A percentile compares a stretch with the other conserved stretches of the same genome.
phyloP scores from a whole-genome alignment of 2,888 invertebrate genomes.

The Neelides folsomi region DNA sequence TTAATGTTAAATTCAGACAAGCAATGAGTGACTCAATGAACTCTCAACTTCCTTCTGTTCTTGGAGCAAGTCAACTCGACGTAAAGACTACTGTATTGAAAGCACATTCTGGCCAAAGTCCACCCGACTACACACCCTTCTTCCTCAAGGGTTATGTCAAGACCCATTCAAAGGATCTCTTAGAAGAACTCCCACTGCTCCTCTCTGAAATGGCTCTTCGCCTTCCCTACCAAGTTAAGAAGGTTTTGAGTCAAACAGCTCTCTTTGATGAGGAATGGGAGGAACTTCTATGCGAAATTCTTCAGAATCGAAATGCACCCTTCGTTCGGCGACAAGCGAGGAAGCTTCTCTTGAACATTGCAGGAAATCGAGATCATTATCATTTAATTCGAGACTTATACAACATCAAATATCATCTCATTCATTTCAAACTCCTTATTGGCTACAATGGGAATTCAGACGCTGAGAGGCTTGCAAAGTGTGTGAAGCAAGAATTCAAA shows the following conservation, averaged over 20 bases:
- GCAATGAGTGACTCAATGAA: too few species aligned
- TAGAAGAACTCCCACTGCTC: constrained; percentile 85
- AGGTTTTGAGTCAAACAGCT: constrained; percentile 41
- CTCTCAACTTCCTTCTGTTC: too few species aligned
- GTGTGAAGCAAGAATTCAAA: constrained; percentile 30
- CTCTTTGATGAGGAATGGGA: constrained; percentile 46
- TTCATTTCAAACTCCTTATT: constrained; percentile 32
- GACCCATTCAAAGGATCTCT: constrained; percentile 78
- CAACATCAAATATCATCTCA: constrained; percentile 76
- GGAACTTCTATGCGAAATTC: constrained; percentile 75
- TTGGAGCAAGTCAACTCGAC: too few species aligned
- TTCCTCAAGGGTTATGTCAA: constrained; percentile 86
- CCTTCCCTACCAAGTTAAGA: constrained; percentile 83
- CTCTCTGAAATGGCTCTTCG: constrained; percentile 88
- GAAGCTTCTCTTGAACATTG: constrained; percentile 78
- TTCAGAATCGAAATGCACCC: constrained; percentile 90
- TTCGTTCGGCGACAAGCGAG: constrained; percentile 68
- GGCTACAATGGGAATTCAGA: constrained; percentile 16
- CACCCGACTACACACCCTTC: constrained; percentile 90
- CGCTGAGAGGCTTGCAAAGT: constrained; percentile 18
- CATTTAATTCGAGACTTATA: constrained; percentile 85
- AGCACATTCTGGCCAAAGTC: constrained; percentile 2
- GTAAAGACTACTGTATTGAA: too few species aligned
- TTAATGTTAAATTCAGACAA: too few species aligned
- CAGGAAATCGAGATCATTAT: constrained; percentile 91